Base-by-base conservation (phyloP, 2,113 vertebrate species). In the Pelusios castaneus region DNA sequence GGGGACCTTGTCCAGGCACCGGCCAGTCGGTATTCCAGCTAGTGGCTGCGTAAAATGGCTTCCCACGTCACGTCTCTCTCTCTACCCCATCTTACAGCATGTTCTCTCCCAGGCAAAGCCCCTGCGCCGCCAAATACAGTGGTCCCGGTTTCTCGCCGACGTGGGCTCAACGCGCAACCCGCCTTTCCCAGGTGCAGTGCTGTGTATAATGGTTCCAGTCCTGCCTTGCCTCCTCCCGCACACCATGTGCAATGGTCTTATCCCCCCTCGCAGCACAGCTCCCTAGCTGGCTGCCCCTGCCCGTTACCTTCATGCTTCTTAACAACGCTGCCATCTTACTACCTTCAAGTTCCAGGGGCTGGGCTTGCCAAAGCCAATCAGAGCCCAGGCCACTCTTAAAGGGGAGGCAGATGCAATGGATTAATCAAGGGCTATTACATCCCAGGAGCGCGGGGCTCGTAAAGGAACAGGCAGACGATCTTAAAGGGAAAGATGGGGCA, bases 231-330 rank as follows among this genome's bases (percentile, higher is more conserved):
- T 47, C 41, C 17, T 27, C 17, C 34, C 13, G 13, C 13, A 11
- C 25, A 2, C 6, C 10, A 6, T 25, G 17, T 5, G 3, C 51
- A 60, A 52, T 80, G 56, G 31, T 38, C 43, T 24, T 21, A 12
- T 6, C 11, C 11, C 16, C 34, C 14, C 47, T 51, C 75, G 80
- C 10, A 29, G 4, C 17, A 6, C 47, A 21, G 60, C 55, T 45
- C 47, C 34, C 67, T 82, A 11, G 5, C 14, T 24, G 51, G 19
- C 7, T 22, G 67, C 55, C 56, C 41, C 8, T 21, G 13, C 47
- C 9, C 8, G 17, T 93, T 87, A 95, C 94, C 95, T 94, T 94
- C 89, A 95, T 22, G 87, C 88, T 90, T 29, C 93, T 82, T 79
- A 93, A 27, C 31, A 67, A 34, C 73, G 78, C 88, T 75, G 94